These are phyloP conservation scores for Cinara cedri DNA, from an alignment of 2,888 invertebrate species.

Conservation along the genomic window DNA sequence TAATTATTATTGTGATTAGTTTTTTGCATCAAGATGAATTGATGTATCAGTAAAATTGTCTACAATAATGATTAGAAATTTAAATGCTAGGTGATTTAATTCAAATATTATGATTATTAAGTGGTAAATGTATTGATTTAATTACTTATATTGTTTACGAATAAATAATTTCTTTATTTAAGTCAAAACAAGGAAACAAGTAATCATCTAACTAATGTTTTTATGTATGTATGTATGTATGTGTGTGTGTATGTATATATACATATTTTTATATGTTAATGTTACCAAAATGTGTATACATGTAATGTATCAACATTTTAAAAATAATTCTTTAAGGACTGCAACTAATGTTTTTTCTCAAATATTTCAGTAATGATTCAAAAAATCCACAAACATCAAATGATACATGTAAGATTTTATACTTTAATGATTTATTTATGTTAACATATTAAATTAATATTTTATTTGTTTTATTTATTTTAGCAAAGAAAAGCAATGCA, in stretches of 20 bases:
- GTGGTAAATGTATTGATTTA: not conserved
- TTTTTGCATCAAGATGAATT: not conserved
- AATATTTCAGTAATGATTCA: conserved; percentile 41
- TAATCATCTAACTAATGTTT: not conserved
- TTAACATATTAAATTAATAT: not conserved
- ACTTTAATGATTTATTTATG: not conserved
- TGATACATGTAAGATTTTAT: conserved; percentile 30
- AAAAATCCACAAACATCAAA: conserved; percentile 16
- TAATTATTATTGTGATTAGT: conserved; percentile 2
- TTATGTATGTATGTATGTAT: conserved; percentile 1
- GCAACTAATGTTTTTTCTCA: conserved; percentile 18
- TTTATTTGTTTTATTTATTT: conserved; percentile 6
- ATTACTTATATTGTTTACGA: not conserved
- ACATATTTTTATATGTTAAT: not conserved
- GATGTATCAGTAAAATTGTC: conserved; percentile 5
- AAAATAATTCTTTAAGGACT: not conserved
- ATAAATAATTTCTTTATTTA: conserved; percentile 5
- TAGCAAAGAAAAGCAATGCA: conserved; percentile 63
- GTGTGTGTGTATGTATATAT: conserved; percentile 15
- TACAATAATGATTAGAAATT: not conserved
- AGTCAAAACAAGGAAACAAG: conserved; percentile 32
- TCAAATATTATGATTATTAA: not conserved
- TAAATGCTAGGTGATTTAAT: conserved; percentile 33
- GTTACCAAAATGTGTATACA: no score
- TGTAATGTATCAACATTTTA: no score